A percentile compares a stretch with the other conserved stretches of the same genome.
Evolutionary conservation across 2,888 invertebrate genomes (phyloP).

Genomic region (Tigriopus californicus): DNA sequence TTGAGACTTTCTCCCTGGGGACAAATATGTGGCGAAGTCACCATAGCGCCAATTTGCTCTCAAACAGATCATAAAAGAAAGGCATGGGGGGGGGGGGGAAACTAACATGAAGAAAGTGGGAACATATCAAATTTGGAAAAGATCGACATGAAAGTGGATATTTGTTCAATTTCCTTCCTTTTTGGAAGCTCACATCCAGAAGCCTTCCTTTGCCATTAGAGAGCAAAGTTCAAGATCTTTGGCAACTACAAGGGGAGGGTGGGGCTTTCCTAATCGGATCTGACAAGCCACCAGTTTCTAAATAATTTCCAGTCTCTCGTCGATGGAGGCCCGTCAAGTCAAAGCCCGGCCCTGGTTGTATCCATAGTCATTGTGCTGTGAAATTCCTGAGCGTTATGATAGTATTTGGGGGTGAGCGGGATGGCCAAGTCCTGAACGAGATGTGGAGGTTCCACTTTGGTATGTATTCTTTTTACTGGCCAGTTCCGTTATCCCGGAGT

Average conservation of each 20-base stretch:
- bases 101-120: no score
- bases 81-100: no score
- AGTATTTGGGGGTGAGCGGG: constrained; percentile 56
- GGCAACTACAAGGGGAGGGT: no score
- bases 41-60: neutral
- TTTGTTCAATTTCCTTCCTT: no score
- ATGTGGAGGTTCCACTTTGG: constrained; percentile 68
- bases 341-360: constrained; percentile 45
- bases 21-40: neutral
- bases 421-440: constrained; percentile 49
- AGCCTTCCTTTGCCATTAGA: no score
- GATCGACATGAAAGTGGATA: no score
- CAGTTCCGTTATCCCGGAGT: neutral
- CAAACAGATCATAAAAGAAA: neutral
- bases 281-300: no score
- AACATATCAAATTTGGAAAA: no score
- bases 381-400: constrained; percentile 55
- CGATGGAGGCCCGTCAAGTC: constrained; percentile 44
- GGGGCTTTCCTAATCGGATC: no score
- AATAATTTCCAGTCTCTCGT: constrained; percentile 25
- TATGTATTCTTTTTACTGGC: constrained; percentile 27
- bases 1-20: neutral
- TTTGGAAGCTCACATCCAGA: no score
- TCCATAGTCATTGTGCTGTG: constrained; percentile 58
- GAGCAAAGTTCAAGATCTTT: no score